These are phyloP conservation scores for Ichneumon xanthorius DNA, from an alignment of 2,888 invertebrate genomes.

Conservation along the genomic window DNA sequence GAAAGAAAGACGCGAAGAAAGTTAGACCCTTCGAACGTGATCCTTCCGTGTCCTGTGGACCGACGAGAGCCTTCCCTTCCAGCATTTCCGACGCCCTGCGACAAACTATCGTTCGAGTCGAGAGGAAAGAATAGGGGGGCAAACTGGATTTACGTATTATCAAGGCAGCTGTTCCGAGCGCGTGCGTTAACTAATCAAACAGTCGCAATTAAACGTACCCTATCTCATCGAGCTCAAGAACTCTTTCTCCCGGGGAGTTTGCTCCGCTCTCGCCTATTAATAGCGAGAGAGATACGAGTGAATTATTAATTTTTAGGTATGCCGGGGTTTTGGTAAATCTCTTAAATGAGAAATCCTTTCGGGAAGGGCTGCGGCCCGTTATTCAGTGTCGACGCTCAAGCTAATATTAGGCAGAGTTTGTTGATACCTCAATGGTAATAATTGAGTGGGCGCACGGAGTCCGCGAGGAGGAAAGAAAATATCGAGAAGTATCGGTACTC, in stretches of 20 bases:
- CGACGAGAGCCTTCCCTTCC: slow-evolving; percentile 17
- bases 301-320: slow-evolving; percentile 10
- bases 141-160: slow-evolving; percentile 45
- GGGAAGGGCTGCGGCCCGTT: slow-evolving; percentile 28
- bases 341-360: background rate
- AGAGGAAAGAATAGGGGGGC: slow-evolving; percentile 20
- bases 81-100: slow-evolving; percentile 10
- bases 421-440: slow-evolving; percentile 29
- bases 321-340: background rate
- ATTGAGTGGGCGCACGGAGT: slow-evolving; percentile 34
- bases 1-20: slow-evolving; percentile 70
- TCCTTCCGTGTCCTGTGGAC: slow-evolving; percentile 76
- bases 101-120: slow-evolving; percentile 29
- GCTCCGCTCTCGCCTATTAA: background rate
- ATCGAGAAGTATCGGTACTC: slow-evolving; percentile 50
- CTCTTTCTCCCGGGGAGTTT: background rate
- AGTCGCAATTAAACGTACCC: background rate
- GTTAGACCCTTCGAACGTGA: slow-evolving; percentile 78
- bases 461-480: slow-evolving; percentile 44
- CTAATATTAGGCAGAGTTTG: slow-evolving; percentile 58
- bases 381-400: background rate
- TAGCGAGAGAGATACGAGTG: background rate
- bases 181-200: slow-evolving; percentile 61
- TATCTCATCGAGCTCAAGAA: background rate
- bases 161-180: slow-evolving; percentile 66